Evolutionary conservation across 1,140 invertebrate genomes (phyloP).

Genomic region (Colletes latitarsis): DNA sequence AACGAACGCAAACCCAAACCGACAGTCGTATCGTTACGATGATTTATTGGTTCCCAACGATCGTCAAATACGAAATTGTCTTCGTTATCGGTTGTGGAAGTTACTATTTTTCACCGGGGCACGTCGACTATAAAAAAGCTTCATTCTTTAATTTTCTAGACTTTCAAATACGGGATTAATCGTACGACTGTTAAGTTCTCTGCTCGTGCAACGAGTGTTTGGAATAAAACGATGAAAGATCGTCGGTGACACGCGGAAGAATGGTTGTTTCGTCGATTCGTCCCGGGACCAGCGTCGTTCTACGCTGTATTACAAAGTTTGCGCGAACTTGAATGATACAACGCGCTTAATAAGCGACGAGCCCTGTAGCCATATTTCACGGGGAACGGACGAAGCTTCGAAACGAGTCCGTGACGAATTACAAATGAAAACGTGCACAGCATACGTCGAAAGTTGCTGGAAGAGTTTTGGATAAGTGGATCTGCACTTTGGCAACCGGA

Average conservation of each 20-base stretch:
- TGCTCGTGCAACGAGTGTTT: background rate
- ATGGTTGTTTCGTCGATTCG: background rate
- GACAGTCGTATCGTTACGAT: no score
- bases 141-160: no score
- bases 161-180: no score
- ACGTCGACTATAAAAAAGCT: no score
- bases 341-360: constrained; percentile 27
- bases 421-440: constrained; percentile 16
- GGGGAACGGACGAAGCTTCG: background rate
- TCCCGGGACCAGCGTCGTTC: background rate
- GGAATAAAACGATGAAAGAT: constrained; percentile 8
- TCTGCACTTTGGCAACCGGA: background rate
- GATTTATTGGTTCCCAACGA: no score
- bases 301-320: background rate
- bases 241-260: background rate
- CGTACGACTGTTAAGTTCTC: background rate
- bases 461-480: constrained; percentile 24
- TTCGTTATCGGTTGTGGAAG: no score
- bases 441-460: background rate
- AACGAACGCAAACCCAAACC: no score
- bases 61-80: no score
- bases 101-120: no score
- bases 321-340: background rate
- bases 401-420: background rate
- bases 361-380: background rate